Evolutionary conservation across 2,888 invertebrate species (phyloP).

Genomic region (Drosophila pegasa): DNA sequence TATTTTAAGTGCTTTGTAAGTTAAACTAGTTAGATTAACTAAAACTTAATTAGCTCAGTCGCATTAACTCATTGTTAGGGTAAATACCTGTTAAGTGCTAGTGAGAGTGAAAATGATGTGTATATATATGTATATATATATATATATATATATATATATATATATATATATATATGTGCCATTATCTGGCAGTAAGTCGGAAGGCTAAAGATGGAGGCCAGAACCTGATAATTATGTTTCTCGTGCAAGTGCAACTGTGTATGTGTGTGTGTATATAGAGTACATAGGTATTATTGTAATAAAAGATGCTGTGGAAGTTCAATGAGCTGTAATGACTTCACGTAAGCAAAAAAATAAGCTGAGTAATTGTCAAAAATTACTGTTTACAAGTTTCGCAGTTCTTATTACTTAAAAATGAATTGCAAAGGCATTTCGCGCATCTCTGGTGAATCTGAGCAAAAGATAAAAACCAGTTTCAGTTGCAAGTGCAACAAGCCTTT

Average conservation of each 20-base stretch:
- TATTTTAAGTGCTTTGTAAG: background rate
- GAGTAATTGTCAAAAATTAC: constrained; percentile 27
- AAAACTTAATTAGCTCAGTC: background rate
- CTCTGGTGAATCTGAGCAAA: background rate
- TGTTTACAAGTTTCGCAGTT: background rate
- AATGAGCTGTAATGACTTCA: constrained; percentile 50
- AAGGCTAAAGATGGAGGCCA: constrained; percentile 34
- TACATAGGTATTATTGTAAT: constrained; percentile 2
- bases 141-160: too few relatives aligned
- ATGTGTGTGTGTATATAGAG: background rate
- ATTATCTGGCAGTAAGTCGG: constrained; percentile 13
- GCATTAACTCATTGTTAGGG: constrained; percentile 9
- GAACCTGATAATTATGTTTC: constrained; percentile 25
- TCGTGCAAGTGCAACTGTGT: background rate
- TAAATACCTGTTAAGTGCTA: constrained; percentile 13
- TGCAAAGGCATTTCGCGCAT: background rate
- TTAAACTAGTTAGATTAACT: background rate
- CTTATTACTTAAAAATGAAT: background rate
- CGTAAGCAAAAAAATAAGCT: background rate
- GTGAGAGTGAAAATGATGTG: constrained; percentile 43
- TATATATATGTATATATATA: background rate
- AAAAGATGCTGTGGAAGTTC: constrained; percentile 38
- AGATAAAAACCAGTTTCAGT: constrained; percentile 22
- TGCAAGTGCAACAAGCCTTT: constrained; percentile 44
- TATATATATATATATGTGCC: background rate